Evolutionary conservation across 2,113 vertebrate species (phyloP).

Genomic region (Mus musculus): GRCm39 chr2:115979001-115979500

Average conservation of each 20-base stretch:
- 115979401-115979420: background rate
- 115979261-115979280: background rate
- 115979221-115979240: background rate
- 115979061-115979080: background rate
- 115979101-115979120: background rate
- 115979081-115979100: background rate
- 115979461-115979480: background rate
- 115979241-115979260: background rate
- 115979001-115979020: background rate
- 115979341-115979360: background rate
- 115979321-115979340: background rate
- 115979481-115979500: constrained; percentile 4
- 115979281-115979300: background rate
- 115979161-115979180: background rate
- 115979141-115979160: background rate
- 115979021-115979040: background rate
- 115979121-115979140: background rate
- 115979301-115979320: background rate
- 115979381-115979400: background rate
- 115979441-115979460: background rate
- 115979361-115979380: background rate
- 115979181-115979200: background rate
- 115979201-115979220: background rate
- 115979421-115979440: background rate
- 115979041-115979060: background rate